phyloP scores from a whole-genome alignment of 2,113 vertebrate species.

The Paratilapia polleni region DNA sequence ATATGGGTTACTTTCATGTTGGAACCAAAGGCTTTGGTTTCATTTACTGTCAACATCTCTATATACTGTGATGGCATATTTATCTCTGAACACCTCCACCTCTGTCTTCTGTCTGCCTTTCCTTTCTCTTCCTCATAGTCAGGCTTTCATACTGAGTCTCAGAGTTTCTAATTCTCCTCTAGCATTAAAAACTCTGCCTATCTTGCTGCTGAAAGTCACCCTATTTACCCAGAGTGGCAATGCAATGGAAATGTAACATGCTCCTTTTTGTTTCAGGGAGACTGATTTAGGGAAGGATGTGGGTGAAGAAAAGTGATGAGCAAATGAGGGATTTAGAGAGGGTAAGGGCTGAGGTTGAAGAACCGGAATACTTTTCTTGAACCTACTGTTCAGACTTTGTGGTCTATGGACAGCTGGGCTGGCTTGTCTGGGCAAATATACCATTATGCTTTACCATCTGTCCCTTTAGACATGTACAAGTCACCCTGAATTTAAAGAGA shows the following conservation, averaged over 20 bases:
- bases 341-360: conserved; percentile 37
- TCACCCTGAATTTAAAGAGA: conserved; percentile 48
- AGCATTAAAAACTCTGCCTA: conserved; percentile 37
- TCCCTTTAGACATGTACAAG: conserved; percentile 54
- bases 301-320: conserved; percentile 38
- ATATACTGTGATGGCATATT: conserved; percentile 10
- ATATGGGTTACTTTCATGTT: conserved; percentile 9
- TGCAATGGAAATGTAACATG: conserved; percentile 41
- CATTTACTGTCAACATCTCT: conserved; percentile 38
- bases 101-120: background rate
- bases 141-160: conserved; percentile 18
- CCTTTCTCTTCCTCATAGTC: conserved; percentile 22
- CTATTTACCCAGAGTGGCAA: conserved; percentile 36
- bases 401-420: conserved; percentile 44
- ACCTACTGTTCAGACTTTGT: conserved; percentile 54
- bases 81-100: background rate
- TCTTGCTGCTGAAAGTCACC: conserved; percentile 40
- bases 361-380: conserved; percentile 34
- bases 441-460: conserved; percentile 68
- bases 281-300: conserved; percentile 45
- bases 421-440: conserved; percentile 56
- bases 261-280: conserved; percentile 44
- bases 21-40: conserved; percentile 25
- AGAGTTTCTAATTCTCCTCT: conserved; percentile 38
- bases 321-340: conserved; percentile 48